Base-by-base conservation (phyloP, 2,888 invertebrate genomes). In the Theretra japonica region DNA sequence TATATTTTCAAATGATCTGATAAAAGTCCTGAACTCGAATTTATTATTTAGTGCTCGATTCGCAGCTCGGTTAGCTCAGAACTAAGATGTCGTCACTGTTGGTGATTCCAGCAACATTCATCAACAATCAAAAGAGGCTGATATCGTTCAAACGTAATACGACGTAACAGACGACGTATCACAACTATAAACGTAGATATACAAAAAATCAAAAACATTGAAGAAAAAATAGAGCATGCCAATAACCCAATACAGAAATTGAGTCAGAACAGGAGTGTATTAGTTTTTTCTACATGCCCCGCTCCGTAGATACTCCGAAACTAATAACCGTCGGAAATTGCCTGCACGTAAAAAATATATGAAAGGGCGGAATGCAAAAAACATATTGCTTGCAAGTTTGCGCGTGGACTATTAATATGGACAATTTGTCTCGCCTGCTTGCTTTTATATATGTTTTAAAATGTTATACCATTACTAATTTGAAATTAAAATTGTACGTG, bases 351-450 rank as follows among this genome's bases (percentile, higher is more conserved):
- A 30, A 60, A 30, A 60, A 60, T 19, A 53, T 53, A 60, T 60
- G 28, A n/a, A 60, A 62, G 62, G 62, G 62, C 33, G 62, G 30
- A 62, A 62, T 33, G 62, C 62, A 62, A 62, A 62, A 60, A 62
- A 62, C 33, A 62, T 62, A 33, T 33, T 62, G 33, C 33, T 33
- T n/a, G 17, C 33, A 33, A 33, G 33, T 60, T 21, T 33, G n/a
- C 41, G 23, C 48, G 65, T 65, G 65, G 23, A 65, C 65, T 23
- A 65, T 25, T 58, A 58, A 41, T 23, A 17, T 65, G 48, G 41
- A 17, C 23, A 23, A 65, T 65, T 65, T 65, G 48, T 65, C 41
- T 23, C 23, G 65, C 21, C 23, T 48, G 48, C 48, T 65, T 41
- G 41, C 65, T 28, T 30, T n/a, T n/a, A n/a, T 30, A 19, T 30